Evolutionary conservation across 2,113 vertebrate species (phyloP).

Genomic region (Desmodus rotundus): DNA sequence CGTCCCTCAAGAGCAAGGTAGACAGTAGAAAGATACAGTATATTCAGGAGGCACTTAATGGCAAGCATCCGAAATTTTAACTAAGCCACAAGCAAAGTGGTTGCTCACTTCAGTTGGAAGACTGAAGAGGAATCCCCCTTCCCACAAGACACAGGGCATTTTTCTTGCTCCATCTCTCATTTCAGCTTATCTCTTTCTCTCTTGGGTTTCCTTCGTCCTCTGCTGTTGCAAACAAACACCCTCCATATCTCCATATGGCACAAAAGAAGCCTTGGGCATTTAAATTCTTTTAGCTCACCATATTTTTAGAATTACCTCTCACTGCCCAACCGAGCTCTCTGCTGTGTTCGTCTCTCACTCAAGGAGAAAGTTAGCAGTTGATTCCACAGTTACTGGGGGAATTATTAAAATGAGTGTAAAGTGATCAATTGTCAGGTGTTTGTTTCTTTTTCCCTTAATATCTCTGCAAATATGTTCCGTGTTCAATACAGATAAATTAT

Average conservation of each 20-base stretch:
- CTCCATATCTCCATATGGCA: not conserved
- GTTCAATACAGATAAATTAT: not conserved
- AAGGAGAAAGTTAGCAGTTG: constrained; percentile 9
- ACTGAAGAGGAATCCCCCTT: not conserved
- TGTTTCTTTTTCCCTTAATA: not conserved
- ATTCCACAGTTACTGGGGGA: not conserved
- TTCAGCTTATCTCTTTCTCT: not conserved
- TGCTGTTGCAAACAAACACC: not conserved
- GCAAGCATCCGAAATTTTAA: not conserved
- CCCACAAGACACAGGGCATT: not conserved
- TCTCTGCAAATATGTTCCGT: not conserved
- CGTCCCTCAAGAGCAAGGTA: not conserved
- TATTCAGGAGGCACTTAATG: not conserved
- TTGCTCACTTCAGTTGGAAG: not conserved
- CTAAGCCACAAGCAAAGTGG: not conserved
- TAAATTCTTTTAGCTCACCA: not conserved
- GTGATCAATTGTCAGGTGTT: not conserved
- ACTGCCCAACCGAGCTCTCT: not conserved
- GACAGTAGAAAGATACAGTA: not conserved
- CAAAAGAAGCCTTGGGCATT: not conserved
- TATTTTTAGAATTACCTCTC: not conserved
- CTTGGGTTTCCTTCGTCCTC: not conserved
- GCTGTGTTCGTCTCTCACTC: not conserved
- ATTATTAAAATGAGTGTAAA: not conserved
- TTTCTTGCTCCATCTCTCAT: not conserved